Conservation (phyloP, 1,140 invertebrate species). For the Zaprionus camerounensis region DNA sequence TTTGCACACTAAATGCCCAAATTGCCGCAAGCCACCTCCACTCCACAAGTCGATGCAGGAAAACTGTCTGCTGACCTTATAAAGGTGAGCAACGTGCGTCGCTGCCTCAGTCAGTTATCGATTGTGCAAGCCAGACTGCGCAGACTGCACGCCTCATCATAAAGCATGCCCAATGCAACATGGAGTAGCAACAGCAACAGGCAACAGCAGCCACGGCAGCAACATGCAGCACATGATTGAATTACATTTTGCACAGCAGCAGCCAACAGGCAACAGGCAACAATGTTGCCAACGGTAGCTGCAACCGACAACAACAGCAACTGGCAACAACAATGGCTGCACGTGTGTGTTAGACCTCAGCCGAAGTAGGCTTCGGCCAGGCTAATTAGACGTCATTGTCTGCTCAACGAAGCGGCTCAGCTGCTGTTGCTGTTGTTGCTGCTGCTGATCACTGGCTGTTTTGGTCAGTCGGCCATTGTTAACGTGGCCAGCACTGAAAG, state of each 20-base stretch:
- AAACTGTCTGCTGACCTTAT: conserved; percentile 70
- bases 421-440: conserved; percentile 21
- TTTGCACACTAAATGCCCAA: conserved; percentile 29
- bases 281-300: conserved; percentile 70
- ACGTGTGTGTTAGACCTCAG: conserved; percentile 37
- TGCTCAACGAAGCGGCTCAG: conserved; percentile 38
- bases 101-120: conserved; percentile 25
- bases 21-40: conserved; percentile 20
- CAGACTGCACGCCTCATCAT: conserved; percentile 58
- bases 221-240: conserved; percentile 68
- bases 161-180: conserved; percentile 46
- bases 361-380: conserved; percentile 58
- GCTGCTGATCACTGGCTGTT: conserved; percentile 49
- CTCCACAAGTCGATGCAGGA: conserved; percentile 2
- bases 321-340: conserved; percentile 54
- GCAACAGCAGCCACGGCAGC: conserved; percentile 8
- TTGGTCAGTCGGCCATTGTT: conserved; percentile 70
- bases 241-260: conserved; percentile 74
- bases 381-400: conserved; percentile 82
- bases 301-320: conserved; percentile 20
- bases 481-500: conserved; percentile 75
- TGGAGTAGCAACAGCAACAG: conserved; percentile 12
- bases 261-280: conserved; percentile 36
- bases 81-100: conserved; percentile 77
- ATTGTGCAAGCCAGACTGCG: conserved; percentile 70